Percentiles rank a stretch among this genome's conserved stretches.
These are phyloP conservation scores for Anoplolepis gracilipes DNA, from an alignment of 1,140 invertebrate genomes.

Conservation along the genomic window DNA sequence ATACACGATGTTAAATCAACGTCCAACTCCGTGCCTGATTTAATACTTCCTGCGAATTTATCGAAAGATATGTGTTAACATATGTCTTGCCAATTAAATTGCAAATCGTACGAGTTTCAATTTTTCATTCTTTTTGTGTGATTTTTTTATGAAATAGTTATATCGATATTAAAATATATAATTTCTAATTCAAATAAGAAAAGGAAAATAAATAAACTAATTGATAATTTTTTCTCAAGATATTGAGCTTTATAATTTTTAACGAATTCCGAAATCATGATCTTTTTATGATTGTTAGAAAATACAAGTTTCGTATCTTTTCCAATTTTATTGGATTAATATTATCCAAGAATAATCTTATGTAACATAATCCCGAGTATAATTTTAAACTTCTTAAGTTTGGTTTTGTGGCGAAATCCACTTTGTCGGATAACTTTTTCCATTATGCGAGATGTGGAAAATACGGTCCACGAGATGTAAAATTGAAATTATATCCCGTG, in stretches of 20 bases:
- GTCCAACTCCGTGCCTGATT: not conserved
- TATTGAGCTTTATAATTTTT: not conserved
- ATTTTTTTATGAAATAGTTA: not conserved
- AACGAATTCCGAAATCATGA: not conserved
- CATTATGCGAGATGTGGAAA: conserved; percentile 55
- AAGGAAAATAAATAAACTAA: no score
- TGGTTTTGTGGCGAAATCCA: conserved; percentile 34
- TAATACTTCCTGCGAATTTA: not conserved
- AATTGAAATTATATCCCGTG: conserved; percentile 53
- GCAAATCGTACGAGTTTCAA: not conserved
- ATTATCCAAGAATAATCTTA: conserved; percentile 2
- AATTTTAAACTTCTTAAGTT: conserved; percentile 51
- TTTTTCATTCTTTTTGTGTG: not conserved
- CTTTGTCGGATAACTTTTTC: conserved; percentile 54
- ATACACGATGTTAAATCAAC: not conserved
- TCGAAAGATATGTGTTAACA: not conserved
- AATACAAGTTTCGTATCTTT: not conserved
- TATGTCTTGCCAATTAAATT: not conserved
- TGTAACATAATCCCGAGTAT: not conserved
- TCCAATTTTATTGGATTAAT: conserved; percentile 35
- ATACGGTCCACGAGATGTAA: conserved; percentile 50
- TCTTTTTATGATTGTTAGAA: not conserved
- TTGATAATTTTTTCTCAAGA: not conserved
- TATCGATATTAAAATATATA: no score
- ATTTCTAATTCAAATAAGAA: no score